A percentile compares a stretch with the other conserved stretches of the same genome.
Conservation (phyloP, 2,113 vertebrate genomes). For the Pholis gunnellus region DNA sequence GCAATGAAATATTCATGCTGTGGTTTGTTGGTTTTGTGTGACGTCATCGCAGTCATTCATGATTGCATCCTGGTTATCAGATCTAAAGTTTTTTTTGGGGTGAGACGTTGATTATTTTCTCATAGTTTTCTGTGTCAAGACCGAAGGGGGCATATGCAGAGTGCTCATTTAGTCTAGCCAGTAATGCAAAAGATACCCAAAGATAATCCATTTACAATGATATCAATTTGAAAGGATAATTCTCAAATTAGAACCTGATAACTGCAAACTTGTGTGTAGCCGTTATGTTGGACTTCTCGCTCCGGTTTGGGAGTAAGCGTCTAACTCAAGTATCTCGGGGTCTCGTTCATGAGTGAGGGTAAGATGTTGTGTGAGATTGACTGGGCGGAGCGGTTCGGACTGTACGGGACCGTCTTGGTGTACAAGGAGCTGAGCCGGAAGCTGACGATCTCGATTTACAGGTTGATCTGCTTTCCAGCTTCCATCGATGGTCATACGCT, state of each 20-base stretch:
- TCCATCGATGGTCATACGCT: neutral
- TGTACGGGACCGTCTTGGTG: neutral
- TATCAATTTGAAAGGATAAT: neutral
- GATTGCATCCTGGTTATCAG: neutral
- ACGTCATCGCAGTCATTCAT: neutral
- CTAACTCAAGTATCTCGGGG: neutral
- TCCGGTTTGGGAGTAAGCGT: neutral
- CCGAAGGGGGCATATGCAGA: neutral
- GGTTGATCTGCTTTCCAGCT: neutral
- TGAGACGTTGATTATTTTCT: neutral
- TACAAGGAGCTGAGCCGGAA: neutral
- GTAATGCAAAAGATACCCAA: neutral
- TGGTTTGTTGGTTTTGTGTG: conserved; percentile 2
- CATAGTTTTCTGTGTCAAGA: neutral
- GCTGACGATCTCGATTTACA: neutral
- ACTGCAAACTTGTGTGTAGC: neutral
- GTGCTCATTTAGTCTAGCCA: neutral
- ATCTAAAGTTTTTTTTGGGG: neutral
- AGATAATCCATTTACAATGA: neutral
- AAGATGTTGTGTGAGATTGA: neutral
- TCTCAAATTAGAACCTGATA: neutral
- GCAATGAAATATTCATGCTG: neutral
- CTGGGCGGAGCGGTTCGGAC: neutral
- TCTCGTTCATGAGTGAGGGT: neutral
- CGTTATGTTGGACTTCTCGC: neutral